phyloP scores from a whole-genome alignment of 2,888 invertebrate species.

The Lochmaea crataegi region DNA sequence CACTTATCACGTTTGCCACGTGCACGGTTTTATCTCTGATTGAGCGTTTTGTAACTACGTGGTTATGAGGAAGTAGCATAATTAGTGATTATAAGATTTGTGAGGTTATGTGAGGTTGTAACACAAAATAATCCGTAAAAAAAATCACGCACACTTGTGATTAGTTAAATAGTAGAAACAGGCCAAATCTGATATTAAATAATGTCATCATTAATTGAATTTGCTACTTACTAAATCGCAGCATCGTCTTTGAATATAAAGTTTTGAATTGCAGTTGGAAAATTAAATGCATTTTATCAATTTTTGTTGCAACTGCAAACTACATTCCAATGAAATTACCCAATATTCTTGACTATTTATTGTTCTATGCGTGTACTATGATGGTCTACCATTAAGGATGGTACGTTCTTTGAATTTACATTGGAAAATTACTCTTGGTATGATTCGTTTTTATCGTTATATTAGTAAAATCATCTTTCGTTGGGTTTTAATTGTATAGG shows the following conservation, averaged over 20 bases:
- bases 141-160: too few relatives aligned
- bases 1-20: too few relatives aligned
- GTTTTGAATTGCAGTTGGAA: neutral
- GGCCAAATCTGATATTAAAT: neutral
- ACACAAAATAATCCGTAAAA: too few relatives aligned
- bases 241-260: neutral
- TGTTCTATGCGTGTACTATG: neutral
- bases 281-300: constrained; percentile 8
- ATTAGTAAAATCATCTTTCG: constrained; percentile 8
- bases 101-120: too few relatives aligned
- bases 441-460: constrained; percentile 24
- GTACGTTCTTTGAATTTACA: constrained; percentile 35
- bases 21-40: too few relatives aligned
- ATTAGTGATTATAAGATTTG: too few relatives aligned
- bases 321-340: constrained; percentile 11
- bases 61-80: too few relatives aligned
- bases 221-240: neutral
- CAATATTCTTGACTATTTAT: constrained; percentile 8
- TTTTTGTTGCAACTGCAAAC: constrained; percentile 9
- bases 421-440: constrained; percentile 38
- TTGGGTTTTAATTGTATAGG: constrained; percentile 16
- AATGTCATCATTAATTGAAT: neutral
- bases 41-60: too few relatives aligned
- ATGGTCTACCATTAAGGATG: constrained; percentile 19
- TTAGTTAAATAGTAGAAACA: too few relatives aligned